Percentiles rank a stretch among this genome's conserved stretches.
phyloP scores from a whole-genome alignment of 2,888 invertebrate genomes.

The Lasioglossum morio region DNA sequence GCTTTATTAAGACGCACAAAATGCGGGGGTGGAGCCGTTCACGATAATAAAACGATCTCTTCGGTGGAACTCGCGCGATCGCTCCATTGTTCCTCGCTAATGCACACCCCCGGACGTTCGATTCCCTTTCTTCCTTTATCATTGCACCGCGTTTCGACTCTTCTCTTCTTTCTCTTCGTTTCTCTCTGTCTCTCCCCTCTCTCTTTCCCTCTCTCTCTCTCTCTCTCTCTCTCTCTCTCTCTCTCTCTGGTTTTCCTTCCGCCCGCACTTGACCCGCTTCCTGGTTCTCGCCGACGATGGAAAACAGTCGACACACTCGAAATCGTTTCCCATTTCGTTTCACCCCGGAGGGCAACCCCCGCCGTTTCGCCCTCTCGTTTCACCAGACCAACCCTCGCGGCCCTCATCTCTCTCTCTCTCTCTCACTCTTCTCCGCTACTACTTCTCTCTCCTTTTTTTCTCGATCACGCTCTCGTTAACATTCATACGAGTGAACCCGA shows the following conservation, averaged over 20 bases:
- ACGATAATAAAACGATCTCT: conserved; percentile 73
- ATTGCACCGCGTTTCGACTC: conserved; percentile 1
- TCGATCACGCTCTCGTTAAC: conserved; percentile 73
- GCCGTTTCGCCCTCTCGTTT: background rate
- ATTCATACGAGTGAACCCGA: conserved; percentile 67
- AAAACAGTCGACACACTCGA: conserved; percentile 59
- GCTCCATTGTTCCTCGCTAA: conserved; percentile 73
- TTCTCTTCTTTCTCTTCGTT: background rate
- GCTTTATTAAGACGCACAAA: conserved; percentile 73
- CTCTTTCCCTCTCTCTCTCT: background rate
- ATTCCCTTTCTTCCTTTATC: conserved; percentile 14
- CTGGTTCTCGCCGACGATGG: conserved; percentile 46
- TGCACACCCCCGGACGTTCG: conserved; percentile 55
- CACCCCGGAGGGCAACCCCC: background rate
- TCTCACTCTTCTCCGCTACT: conserved; percentile 17
- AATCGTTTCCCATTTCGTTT: conserved; percentile 61
- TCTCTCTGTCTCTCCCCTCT: background rate
- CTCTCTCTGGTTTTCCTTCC: conserved; percentile 2
- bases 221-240: background rate
- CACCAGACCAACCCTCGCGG: background rate
- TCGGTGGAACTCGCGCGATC: conserved; percentile 68
- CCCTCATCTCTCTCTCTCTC: background rate
- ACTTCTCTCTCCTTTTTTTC: conserved; percentile 36
- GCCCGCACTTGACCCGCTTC: conserved; percentile 67
- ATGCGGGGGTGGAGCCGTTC: conserved; percentile 56